phyloP scores from a whole-genome alignment of 35 echinoderm and acorn worm genomes.

The Ophiothrix spiculata region DNA sequence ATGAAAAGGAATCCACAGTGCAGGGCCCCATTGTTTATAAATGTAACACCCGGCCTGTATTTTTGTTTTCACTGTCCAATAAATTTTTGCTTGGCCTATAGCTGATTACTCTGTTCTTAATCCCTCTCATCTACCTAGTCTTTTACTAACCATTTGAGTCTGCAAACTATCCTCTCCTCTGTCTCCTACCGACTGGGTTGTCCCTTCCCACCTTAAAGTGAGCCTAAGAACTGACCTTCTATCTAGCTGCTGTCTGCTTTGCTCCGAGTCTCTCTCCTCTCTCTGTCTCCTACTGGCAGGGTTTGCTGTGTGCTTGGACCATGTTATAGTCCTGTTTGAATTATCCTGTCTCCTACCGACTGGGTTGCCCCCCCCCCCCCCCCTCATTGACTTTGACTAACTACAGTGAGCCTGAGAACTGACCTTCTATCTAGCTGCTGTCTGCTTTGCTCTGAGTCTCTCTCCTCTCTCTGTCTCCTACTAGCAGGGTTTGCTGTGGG shows the following conservation, averaged over 20 bases:
- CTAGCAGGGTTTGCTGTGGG: constrained; percentile 42
- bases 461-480: constrained; percentile 37
- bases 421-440: constrained; percentile 88
- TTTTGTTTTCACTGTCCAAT: too few relatives aligned
- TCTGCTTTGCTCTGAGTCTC: constrained; percentile 78
- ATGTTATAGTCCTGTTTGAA: constrained; percentile 69
- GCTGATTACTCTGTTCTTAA: too few relatives aligned
- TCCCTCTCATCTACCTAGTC: too few relatives aligned
- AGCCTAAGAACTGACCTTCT: constrained; percentile 76
- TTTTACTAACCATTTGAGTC: too few relatives aligned
- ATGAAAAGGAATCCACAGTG: too few relatives aligned
- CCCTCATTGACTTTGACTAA: too few relatives aligned
- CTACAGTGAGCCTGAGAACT: neutral
- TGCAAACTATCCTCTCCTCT: neutral
- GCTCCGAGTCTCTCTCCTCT: constrained; percentile 66
- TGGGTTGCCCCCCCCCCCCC: neutral
- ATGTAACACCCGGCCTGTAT: too few relatives aligned
- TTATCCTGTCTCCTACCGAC: constrained; percentile 62
- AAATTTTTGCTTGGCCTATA: too few relatives aligned
- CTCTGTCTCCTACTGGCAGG: constrained; percentile 26
- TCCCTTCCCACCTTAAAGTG: neutral
- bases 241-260: constrained; percentile 81
- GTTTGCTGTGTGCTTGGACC: constrained; percentile 68
- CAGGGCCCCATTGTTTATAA: too few relatives aligned
- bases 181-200: too few relatives aligned